Evolutionary conservation across 2,888 invertebrate species (phyloP).

Genomic region (Melanostoma scalare): DNA sequence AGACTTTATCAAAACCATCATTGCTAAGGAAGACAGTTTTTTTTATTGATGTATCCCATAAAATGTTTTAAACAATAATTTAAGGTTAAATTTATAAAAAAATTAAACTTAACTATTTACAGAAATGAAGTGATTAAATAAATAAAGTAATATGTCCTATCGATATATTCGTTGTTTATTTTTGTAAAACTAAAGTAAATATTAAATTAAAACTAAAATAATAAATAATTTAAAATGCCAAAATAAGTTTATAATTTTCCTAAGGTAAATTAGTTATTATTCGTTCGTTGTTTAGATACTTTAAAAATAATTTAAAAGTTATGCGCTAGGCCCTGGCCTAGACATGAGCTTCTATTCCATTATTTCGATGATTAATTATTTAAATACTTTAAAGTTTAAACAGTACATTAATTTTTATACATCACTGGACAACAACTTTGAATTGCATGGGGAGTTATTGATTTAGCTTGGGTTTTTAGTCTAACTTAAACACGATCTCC

Average conservation of each 20-base stretch:
- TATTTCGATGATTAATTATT: too few relatives aligned
- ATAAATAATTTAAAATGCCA: conserved; percentile 62
- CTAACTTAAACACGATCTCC: conserved; percentile 28
- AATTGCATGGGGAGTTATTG: conserved; percentile 13
- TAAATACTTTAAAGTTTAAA: background rate
- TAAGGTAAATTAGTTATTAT: conserved; percentile 50
- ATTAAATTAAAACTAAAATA: conserved; percentile 16
- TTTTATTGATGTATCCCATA: conserved; percentile 23
- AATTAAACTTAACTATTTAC: conserved; percentile 55
- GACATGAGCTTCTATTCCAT: too few relatives aligned
- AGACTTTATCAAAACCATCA: background rate
- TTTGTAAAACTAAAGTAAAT: background rate
- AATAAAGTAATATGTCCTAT: conserved; percentile 38
- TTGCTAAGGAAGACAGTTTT: conserved; percentile 5
- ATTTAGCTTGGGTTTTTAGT: conserved; percentile 2
- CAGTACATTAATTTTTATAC: conserved; percentile 56
- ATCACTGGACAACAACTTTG: conserved; percentile 66
- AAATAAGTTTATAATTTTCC: conserved; percentile 34
- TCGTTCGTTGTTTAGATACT: conserved; percentile 34
- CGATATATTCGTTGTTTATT: conserved; percentile 39
- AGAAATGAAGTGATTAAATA: conserved; percentile 50
- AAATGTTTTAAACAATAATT: conserved; percentile 28
- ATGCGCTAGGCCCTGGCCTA: too few relatives aligned
- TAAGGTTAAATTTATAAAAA: conserved; percentile 33
- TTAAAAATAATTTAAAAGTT: conserved; percentile 26